These are phyloP conservation scores for Agrilus mali DNA, from an alignment of 2,888 invertebrate genomes.

Conservation along the genomic window DNA sequence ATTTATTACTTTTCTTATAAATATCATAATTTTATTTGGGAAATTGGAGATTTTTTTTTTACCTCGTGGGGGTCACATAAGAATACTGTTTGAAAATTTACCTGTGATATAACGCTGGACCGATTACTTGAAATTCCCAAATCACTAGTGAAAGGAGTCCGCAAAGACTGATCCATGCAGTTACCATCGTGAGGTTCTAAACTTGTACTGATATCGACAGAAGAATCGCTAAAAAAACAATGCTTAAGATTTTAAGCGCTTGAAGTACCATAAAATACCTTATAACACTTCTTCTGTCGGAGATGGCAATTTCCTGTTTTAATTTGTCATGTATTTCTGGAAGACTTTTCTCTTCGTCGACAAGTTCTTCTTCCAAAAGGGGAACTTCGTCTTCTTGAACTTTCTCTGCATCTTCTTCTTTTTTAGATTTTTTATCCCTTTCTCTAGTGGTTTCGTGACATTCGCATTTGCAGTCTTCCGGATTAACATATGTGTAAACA, in stretches of 20 bases:
- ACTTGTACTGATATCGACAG: slow-evolving; percentile 44
- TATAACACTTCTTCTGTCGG: slow-evolving; percentile 31
- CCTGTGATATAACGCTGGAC: slow-evolving; percentile 45
- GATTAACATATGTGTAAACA: slow-evolving; percentile 69
- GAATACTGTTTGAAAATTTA: slow-evolving; percentile 11
- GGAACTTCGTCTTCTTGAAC: slow-evolving; percentile 39
- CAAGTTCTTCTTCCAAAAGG: slow-evolving; percentile 34
- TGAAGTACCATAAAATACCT: slow-evolving; percentile 22
- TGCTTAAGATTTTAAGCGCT: slow-evolving; percentile 6
- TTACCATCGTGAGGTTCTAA: slow-evolving; percentile 34
- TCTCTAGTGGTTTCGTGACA: slow-evolving; percentile 51
- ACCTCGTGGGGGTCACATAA: too few species aligned
- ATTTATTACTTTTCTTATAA: too few species aligned
- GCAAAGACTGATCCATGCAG: slow-evolving; percentile 30
- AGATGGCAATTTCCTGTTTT: slow-evolving; percentile 23
- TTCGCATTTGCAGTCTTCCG: slow-evolving; percentile 79
- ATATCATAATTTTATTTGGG: too few species aligned
- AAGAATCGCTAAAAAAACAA: slow-evolving; percentile 37
- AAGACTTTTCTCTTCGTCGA: slow-evolving; percentile 25
- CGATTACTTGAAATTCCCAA: slow-evolving; percentile 46
- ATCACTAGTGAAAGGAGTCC: slow-evolving; percentile 48
- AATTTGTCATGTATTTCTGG: slow-evolving; percentile 25
- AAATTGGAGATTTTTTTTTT: too few species aligned
- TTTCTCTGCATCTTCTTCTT: slow-evolving; percentile 8
- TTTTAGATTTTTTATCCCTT: slow-evolving; percentile 27